phyloP scores from a whole-genome alignment of 2,888 invertebrate species.

The Epistrophe grossulariae region DNA sequence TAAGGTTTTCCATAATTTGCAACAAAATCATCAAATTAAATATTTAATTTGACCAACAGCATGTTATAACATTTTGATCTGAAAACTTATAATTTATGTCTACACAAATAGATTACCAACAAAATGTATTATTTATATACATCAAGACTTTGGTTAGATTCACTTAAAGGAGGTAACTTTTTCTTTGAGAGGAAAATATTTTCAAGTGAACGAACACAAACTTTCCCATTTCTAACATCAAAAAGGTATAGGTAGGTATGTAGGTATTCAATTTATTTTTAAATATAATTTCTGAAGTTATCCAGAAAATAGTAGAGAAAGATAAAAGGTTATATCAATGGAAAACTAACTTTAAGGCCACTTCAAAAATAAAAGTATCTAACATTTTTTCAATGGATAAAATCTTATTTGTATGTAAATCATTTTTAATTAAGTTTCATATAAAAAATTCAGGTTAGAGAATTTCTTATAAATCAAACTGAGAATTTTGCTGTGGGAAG shows the following conservation, averaged over 20 bases:
- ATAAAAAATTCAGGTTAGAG: neutral
- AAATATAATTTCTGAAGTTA: neutral
- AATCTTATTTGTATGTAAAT: slow-evolving; percentile 1
- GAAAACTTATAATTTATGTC: neutral
- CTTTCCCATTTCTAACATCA: neutral
- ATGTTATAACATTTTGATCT: neutral
- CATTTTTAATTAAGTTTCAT: neutral
- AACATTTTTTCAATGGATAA: neutral
- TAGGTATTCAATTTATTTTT: slow-evolving; percentile 14
- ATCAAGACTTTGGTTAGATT: neutral
- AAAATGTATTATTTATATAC: neutral
- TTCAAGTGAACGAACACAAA: slow-evolving; percentile 13
- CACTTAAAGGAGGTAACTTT: neutral
- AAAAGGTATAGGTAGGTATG: neutral
- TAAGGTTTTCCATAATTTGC: neutral
- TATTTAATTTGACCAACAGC: neutral
- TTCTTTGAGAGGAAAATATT: neutral
- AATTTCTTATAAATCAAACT: neutral
- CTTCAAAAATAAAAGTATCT: neutral
- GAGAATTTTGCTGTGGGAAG: neutral
- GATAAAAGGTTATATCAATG: neutral
- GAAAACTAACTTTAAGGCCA: neutral
- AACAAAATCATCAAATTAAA: neutral
- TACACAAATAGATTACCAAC: neutral
- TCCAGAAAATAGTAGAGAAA: neutral